Percentiles rank a stretch among this genome's conserved stretches.
Conservation (phyloP, 2,113 vertebrate species). For the Manacus vitellinus region DNA sequence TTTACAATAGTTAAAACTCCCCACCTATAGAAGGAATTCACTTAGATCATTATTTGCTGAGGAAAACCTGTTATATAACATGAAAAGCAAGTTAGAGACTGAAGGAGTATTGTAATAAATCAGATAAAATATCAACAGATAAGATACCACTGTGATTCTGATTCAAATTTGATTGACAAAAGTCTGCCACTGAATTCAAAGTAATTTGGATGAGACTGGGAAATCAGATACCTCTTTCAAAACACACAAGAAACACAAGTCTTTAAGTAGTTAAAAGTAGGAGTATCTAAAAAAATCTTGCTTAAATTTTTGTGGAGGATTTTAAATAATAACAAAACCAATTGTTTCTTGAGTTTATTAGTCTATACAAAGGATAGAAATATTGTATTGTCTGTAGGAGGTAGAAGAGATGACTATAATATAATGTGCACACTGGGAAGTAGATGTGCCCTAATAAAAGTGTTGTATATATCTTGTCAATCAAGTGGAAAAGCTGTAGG, state of each 20-base stretch:
- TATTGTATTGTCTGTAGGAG: background rate
- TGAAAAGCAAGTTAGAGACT: background rate
- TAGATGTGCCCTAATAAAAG: background rate
- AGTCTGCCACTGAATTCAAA: background rate
- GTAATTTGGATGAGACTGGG: background rate
- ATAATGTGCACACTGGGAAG: background rate
- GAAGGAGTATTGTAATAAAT: background rate
- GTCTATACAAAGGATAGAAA: background rate
- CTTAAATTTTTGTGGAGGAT: background rate
- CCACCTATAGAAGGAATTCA: background rate
- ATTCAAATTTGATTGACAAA: background rate
- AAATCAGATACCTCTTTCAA: background rate
- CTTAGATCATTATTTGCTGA: background rate
- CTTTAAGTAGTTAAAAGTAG: background rate
- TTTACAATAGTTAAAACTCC: background rate
- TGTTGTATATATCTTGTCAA: background rate
- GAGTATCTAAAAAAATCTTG: background rate
- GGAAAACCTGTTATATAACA: background rate
- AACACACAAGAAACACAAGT: background rate
- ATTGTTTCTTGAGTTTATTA: background rate
- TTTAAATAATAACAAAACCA: background rate
- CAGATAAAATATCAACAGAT: background rate
- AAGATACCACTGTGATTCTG: background rate
- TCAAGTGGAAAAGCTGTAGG: background rate
- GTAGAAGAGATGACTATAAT: background rate